Evolutionary conservation across 2,797 vertebrate genomes (phyloP).

Genomic region (Neostethus bicornis): DNA sequence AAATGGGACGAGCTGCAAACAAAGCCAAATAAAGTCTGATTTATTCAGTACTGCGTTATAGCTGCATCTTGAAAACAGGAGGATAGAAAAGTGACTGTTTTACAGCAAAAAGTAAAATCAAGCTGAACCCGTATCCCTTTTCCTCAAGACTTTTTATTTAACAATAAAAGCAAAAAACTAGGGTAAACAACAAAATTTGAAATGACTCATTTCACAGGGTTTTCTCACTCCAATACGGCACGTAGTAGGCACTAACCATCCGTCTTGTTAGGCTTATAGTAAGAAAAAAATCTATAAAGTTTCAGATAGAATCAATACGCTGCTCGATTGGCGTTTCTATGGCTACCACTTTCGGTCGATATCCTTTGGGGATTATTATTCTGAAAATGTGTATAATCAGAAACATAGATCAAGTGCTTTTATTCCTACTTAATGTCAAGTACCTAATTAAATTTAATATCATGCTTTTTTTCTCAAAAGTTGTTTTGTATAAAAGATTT

Average conservation of each 20-base stretch:
- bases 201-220: constrained; percentile 33
- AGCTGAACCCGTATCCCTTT: background rate
- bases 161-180: constrained; percentile 2
- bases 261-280: constrained; percentile 67
- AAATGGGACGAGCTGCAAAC: background rate
- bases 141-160: background rate
- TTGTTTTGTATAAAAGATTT: constrained; percentile 81
- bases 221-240: constrained; percentile 33
- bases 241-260: constrained; percentile 40
- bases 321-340: constrained; percentile 29
- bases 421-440: constrained; percentile 68
- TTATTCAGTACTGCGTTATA: too few relatives aligned
- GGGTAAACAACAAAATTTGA: constrained; percentile 21
- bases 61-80: too few relatives aligned
- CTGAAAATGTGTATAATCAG: constrained; percentile 52
- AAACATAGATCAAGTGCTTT: constrained; percentile 62
- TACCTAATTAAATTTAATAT: constrained; percentile 82
- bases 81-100: background rate
- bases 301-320: constrained; percentile 66
- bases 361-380: constrained; percentile 50
- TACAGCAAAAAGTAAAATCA: background rate
- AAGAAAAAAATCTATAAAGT: constrained; percentile 77
- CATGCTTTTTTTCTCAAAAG: constrained; percentile 75
- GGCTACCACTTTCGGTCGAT: constrained; percentile 3
- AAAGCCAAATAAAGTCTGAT: too few relatives aligned